Evolutionary conservation across 2,113 vertebrate genomes (phyloP).

Genomic region (Hepsetus odoe): DNA sequence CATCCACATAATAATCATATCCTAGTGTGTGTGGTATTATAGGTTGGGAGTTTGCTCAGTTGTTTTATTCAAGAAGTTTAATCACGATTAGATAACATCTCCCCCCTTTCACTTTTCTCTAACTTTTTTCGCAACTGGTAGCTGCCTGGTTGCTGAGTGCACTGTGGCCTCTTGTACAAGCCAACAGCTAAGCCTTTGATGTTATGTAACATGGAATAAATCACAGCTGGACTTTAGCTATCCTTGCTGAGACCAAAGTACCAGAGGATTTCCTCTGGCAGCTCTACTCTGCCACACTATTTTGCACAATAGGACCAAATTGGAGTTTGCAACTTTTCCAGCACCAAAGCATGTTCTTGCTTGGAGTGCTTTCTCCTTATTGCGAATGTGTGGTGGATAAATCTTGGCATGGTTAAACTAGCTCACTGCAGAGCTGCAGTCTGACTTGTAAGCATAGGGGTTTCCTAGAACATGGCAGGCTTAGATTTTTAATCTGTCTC

Average conservation of each 20-base stretch:
- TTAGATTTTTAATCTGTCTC: not conserved
- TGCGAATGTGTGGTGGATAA: not conserved
- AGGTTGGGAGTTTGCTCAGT: not conserved
- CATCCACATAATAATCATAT: not conserved
- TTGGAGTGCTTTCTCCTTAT: not conserved
- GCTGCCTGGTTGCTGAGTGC: conserved; percentile 35
- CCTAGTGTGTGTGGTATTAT: not conserved
- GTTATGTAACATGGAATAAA: conserved; percentile 38
- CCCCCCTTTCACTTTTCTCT: not conserved
- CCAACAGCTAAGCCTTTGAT: conserved; percentile 16
- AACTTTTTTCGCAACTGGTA: conserved; percentile 8
- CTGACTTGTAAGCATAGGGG: not conserved
- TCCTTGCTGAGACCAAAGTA: conserved; percentile 41
- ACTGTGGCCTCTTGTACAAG: not conserved
- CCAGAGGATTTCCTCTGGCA: conserved; percentile 43
- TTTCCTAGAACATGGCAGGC: not conserved
- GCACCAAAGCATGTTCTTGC: not conserved
- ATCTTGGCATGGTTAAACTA: not conserved
- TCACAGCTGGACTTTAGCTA: conserved; percentile 31
- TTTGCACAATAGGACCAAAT: not conserved
- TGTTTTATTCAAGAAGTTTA: not conserved
- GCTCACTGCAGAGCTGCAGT: not conserved
- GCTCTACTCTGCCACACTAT: not conserved
- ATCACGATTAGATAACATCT: not conserved
- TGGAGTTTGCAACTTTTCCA: conserved; percentile 15